Evolutionary conservation across 2,113 vertebrate species (phyloP), one percentile per base, ranked within the genome.

Genomic region (Crotalus viridis): DNA sequence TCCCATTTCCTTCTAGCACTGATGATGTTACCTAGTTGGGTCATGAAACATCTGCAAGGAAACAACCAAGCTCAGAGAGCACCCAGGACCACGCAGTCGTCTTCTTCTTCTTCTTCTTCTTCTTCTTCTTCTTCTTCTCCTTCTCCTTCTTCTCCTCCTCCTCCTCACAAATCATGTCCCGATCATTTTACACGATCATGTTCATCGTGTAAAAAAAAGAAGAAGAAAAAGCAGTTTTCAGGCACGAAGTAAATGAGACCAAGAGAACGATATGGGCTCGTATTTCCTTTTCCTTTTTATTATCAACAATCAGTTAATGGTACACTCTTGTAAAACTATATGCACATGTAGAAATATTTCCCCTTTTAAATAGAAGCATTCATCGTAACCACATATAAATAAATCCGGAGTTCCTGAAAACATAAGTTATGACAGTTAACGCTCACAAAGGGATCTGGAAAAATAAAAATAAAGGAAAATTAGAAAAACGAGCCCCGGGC

Each of bases 341-440:
- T 99, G 98, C 98, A 99, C 99, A 99, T 98, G 99, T 99, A 99
- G 99, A 99, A 99, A 99, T 99, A 99, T 98, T 99, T 98, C 98
- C 98, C 99, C 97, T 99, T 98, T 99, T 99, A 99, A 99, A 99
- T 99, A 99, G 99, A 99, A 99, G 99, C 99, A 99, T 99, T 98
- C 99, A 98, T 99, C 98, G 97, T 98, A 99, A 98, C 98, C 98
- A 99, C 99, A 98, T 99, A 99, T 99, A 99, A 99, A 99, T 99
- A 99, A 99, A 98, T 98, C 98, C 97, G 81, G 98, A 98, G 98
- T 98, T 97, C 98, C 98, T 98, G 97, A 98, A 48, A 99, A 99
- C 99, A 98, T 98, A 98, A 99, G 98, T 98, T 98, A 98, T 97
- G 98, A 97, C 96, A 96, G 98, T 98, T 98, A 90, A 98, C 98